A percentile compares a stretch with the other conserved stretches of the same genome.
Evolutionary conservation across 2,113 vertebrate genomes (phyloP).

Genomic region (Sardina pilchardus): DNA sequence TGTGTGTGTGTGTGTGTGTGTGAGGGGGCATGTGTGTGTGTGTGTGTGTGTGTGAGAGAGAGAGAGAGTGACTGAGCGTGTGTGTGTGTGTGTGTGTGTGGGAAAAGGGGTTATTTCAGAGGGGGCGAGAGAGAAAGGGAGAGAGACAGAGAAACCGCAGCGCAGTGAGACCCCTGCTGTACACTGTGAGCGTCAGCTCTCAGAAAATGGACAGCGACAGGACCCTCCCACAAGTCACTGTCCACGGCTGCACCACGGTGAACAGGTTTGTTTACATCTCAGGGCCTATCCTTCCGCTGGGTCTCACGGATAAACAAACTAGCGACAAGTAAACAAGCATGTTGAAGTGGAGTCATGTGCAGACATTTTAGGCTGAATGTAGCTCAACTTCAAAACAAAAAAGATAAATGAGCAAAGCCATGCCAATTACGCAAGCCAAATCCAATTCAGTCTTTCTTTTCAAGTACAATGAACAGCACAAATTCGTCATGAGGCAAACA

Average conservation of each 20-base stretch:
- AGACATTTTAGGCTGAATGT: neutral
- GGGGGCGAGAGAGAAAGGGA: neutral
- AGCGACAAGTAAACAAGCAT: neutral
- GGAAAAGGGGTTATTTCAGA: neutral
- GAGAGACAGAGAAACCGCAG: neutral
- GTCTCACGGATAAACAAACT: neutral
- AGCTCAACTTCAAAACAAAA: neutral
- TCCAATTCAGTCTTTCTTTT: neutral
- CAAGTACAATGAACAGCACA: neutral
- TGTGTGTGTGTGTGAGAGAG: constrained; percentile 55
- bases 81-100: constrained; percentile 6
- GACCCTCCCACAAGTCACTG: neutral
- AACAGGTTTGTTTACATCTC: neutral
- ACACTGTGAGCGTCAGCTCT: neutral
- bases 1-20: constrained; percentile 56
- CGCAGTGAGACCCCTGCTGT: neutral
- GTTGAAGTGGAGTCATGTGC: neutral
- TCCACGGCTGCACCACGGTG: neutral
- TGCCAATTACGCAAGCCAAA: neutral
- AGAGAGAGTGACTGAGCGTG: constrained; percentile 22
- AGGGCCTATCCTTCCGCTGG: neutral
- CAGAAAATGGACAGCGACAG: no score
- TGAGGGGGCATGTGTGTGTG: constrained; percentile 36
- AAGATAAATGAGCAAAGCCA: neutral
- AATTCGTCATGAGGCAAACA: neutral